Percentiles rank a stretch among this genome's conserved stretches.
These are phyloP conservation scores for human DNA, from an alignment of 2,113 vertebrate genomes.

Conservation along the genomic window DNA sequence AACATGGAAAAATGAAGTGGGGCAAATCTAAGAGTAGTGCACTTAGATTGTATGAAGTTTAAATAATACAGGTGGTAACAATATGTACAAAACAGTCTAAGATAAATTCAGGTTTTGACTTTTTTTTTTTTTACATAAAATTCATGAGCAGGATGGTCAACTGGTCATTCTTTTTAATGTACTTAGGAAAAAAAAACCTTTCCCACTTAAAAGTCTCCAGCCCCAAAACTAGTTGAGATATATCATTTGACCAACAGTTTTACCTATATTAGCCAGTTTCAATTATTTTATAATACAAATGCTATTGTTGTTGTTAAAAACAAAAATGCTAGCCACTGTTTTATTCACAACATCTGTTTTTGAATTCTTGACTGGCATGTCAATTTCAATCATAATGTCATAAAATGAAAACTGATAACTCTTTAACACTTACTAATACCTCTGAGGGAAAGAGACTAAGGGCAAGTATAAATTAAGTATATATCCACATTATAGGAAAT, in stretches of 20 bases:
- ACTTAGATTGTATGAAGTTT: background rate
- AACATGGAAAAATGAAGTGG: background rate
- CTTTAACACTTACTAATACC: background rate
- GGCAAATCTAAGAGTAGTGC: background rate
- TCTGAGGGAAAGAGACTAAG: background rate
- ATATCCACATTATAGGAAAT: constrained; percentile 17
- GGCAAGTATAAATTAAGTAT: constrained; percentile 35
- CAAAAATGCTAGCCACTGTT: background rate
- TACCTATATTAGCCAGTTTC: background rate
- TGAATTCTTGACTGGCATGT: background rate
- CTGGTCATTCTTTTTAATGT: constrained; percentile 28
- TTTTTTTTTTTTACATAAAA: constrained; percentile 40
- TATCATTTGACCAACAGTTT: background rate
- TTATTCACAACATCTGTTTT: background rate
- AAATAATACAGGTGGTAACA: background rate
- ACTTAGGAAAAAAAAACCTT: background rate
- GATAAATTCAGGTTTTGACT: background rate
- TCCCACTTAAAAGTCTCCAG: background rate
- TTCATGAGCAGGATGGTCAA: background rate
- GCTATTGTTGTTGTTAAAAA: constrained; percentile 15
- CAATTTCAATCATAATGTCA: background rate
- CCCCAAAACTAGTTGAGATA: background rate
- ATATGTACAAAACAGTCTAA: background rate
- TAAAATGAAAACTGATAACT: constrained; percentile 10
- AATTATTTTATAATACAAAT: constrained; percentile 19